A percentile compares a stretch with the other conserved stretches of the same genome.
These are phyloP conservation scores for Amphipyra tragopoginis DNA, from an alignment of 2,888 invertebrate species.

Conservation along the genomic window DNA sequence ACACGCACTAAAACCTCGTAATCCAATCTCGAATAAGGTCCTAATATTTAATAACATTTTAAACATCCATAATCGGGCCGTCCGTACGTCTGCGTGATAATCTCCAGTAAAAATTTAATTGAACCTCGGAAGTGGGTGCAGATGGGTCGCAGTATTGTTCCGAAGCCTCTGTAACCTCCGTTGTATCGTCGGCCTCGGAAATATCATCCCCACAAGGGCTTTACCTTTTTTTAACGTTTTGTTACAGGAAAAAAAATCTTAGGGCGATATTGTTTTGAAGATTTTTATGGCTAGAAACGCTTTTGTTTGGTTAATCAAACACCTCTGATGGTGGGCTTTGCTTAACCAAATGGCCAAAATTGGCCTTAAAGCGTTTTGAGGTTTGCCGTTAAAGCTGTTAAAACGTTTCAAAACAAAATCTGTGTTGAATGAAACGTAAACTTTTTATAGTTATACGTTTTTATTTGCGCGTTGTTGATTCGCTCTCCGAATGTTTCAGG, in stretches of 20 bases:
- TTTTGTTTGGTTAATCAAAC: conserved; percentile 66
- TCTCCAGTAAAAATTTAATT: conserved; percentile 90
- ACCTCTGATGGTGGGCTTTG: conserved; percentile 40
- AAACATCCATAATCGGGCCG: conserved; percentile 56
- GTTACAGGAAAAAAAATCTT: conserved; percentile 57
- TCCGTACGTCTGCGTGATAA: conserved; percentile 84
- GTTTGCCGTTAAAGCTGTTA: conserved; percentile 19
- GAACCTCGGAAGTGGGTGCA: conserved; percentile 83
- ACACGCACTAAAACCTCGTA: conserved; percentile 12
- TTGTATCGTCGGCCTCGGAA: conserved; percentile 63
- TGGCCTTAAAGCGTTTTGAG: conserved; percentile 23
- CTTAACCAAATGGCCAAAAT: conserved; percentile 39
- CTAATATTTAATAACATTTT: conserved; percentile 43
- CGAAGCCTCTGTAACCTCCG: conserved; percentile 60
- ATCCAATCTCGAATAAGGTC: conserved; percentile 39
- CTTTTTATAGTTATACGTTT: conserved; percentile 40
- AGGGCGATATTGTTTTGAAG: conserved; percentile 51
- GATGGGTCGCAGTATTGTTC: conserved; percentile 81
- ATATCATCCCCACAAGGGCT: conserved; percentile 71
- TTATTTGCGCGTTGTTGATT: conserved; percentile 16
- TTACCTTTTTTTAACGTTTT: conserved; percentile 64
- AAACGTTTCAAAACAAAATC: conserved; percentile 28
- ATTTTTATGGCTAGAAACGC: conserved; percentile 43
- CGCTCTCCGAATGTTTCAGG: conserved; percentile 12
- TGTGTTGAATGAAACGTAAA: conserved; percentile 38